Conservation (phyloP, 2,797 vertebrate species). For the Halcyon chelicuti region DNA sequence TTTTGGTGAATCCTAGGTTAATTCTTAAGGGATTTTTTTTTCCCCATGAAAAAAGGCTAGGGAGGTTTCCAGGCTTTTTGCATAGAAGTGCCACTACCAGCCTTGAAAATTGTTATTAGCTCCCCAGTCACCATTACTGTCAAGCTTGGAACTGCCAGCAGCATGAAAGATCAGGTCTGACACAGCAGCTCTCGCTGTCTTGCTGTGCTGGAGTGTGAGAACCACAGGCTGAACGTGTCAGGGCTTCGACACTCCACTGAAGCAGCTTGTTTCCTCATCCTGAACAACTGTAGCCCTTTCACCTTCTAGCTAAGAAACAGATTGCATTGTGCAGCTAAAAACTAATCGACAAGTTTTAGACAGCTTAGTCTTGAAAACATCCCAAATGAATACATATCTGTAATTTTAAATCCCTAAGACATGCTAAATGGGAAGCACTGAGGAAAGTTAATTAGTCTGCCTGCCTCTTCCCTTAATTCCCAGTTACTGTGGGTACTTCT, state of each 20-base stretch:
- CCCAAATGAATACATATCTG: background rate
- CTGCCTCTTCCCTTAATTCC: background rate
- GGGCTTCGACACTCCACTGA: rapidly evolving
- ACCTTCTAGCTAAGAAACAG: background rate
- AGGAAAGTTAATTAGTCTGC: background rate
- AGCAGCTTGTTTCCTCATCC: background rate
- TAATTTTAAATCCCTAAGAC: background rate
- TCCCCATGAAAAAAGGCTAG: background rate
- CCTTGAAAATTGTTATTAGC: background rate
- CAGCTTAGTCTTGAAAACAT: background rate
- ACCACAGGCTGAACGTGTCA: background rate
- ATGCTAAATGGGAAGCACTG: background rate
- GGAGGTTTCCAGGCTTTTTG: background rate
- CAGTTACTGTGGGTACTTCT: background rate
- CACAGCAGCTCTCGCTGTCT: background rate
- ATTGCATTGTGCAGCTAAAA: background rate
- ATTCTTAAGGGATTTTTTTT: background rate
- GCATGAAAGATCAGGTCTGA: rapidly evolving
- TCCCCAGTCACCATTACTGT: background rate
- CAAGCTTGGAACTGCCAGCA: background rate
- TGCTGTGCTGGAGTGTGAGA: background rate
- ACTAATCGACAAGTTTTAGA: background rate
- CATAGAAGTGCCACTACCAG: background rate
- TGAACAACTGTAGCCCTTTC: background rate
- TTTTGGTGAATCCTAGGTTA: background rate